phyloP scores from a whole-genome alignment of 2,797 vertebrate genomes.

The Notoglanidium macrostoma region DNA sequence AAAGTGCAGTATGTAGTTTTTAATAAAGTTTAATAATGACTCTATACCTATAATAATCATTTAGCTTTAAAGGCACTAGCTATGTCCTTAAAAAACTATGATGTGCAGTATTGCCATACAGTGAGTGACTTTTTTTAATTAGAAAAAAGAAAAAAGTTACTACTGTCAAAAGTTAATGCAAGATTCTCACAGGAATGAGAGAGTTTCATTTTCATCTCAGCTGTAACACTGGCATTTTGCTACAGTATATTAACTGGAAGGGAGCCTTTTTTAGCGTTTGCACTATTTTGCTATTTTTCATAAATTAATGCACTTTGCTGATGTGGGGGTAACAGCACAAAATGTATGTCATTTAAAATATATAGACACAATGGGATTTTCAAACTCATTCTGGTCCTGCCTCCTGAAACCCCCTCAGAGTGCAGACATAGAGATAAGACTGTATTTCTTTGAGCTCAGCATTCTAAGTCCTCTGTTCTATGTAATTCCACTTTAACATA shows the following conservation, averaged over 20 bases:
- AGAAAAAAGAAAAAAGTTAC: not conserved
- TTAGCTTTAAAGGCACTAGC: not conserved
- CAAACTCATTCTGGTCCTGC: too few species aligned
- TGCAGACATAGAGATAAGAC: not conserved
- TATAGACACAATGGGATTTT: too few species aligned
- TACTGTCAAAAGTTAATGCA: not conserved
- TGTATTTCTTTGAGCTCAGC: not conserved
- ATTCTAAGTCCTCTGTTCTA: not conserved
- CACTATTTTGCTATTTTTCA: not conserved
- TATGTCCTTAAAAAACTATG: not conserved
- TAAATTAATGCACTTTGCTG: not conserved
- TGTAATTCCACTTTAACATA: not conserved
- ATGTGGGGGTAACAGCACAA: not conserved
- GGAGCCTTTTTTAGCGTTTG: not conserved
- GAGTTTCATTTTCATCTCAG: not conserved
- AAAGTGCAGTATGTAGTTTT: not conserved
- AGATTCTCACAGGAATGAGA: not conserved
- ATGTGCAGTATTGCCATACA: not conserved
- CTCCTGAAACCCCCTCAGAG: too few species aligned
- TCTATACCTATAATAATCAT: not conserved
- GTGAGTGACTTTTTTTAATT: not conserved
- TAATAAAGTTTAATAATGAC: not conserved
- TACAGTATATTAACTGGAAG: not conserved
- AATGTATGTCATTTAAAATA: not conserved
- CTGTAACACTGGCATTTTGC: not conserved